phyloP scores from a whole-genome alignment of 35 echinoderm and acorn worm genomes.

The Holothuria glaberrima region DNA sequence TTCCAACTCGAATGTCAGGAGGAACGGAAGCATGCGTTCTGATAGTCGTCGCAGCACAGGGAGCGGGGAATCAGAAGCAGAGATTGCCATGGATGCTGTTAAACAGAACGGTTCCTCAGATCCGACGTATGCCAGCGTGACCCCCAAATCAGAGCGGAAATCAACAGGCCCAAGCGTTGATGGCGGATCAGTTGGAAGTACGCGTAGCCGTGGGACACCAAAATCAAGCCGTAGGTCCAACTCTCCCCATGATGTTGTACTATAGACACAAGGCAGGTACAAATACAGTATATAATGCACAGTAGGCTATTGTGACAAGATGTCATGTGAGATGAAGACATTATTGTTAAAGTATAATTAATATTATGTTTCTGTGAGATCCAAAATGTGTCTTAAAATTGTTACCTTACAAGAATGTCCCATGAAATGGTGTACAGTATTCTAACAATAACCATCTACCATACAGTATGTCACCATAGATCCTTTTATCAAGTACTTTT shows the following conservation, averaged over 20 bases:
- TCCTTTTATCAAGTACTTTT: too few relatives aligned
- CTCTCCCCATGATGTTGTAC: slow-evolving; percentile 1
- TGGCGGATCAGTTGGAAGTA: neutral
- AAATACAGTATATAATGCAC: neutral
- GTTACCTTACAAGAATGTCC: too few relatives aligned
- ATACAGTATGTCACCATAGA: too few relatives aligned
- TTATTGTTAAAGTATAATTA: too few relatives aligned
- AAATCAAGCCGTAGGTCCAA: neutral
- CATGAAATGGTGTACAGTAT: too few relatives aligned
- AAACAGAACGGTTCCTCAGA: slow-evolving; percentile 19
- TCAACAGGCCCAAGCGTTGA: neutral
- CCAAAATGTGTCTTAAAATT: too few relatives aligned
- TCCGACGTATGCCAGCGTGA: slow-evolving; percentile 47
- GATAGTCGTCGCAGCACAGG: slow-evolving; percentile 45
- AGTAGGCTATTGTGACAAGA: neutral
- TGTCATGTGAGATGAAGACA: too few relatives aligned
- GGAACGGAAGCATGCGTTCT: slow-evolving; percentile 29
- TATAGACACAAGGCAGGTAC: slow-evolving; percentile 4
- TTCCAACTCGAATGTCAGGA: neutral
- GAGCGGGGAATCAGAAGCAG: slow-evolving; percentile 20
- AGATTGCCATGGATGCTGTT: neutral
- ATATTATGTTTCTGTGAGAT: too few relatives aligned
- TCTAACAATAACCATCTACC: too few relatives aligned
- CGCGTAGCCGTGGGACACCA: neutral
- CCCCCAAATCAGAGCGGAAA: slow-evolving; percentile 41